These are phyloP conservation scores for Eutolmus rufibarbis DNA, from an alignment of 2,888 invertebrate species.

Conservation along the genomic window DNA sequence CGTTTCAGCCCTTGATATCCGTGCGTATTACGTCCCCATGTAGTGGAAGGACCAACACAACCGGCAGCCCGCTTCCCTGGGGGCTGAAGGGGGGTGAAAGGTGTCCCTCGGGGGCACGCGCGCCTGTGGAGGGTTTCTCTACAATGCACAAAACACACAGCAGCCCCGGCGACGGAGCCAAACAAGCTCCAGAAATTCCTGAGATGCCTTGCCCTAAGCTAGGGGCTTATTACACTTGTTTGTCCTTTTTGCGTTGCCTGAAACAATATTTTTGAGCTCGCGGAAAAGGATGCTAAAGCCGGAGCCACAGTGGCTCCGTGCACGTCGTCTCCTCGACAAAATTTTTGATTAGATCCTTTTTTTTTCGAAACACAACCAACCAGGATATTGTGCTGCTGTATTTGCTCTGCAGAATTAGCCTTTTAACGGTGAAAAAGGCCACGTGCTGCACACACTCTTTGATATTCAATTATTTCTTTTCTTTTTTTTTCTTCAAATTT, in stretches of 20 bases:
- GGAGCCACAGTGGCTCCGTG: neutral
- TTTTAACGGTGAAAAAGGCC: neutral
- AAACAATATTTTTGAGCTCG: slow-evolving; percentile 2
- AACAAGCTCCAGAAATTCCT: neutral
- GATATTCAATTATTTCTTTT: neutral
- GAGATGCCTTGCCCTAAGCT: slow-evolving; percentile 9
- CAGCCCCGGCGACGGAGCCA: neutral
- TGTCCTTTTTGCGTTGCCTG: neutral
- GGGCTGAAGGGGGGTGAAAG: neutral
- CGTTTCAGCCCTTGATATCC: neutral
- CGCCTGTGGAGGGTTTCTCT: neutral
- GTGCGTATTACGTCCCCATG: neutral
- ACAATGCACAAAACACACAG: neutral
- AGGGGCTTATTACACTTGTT: neutral
- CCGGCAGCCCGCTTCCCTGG: neutral
- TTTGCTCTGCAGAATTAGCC: neutral
- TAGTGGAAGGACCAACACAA: neutral
- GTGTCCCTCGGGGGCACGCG: neutral
- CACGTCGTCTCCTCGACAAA: neutral
- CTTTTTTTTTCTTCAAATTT: neutral
- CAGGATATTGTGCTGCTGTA: neutral
- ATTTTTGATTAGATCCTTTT: neutral
- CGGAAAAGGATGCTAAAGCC: neutral
- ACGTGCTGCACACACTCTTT: neutral
- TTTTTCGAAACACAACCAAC: neutral